Percentiles rank a stretch among this genome's conserved stretches.
Conservation (phyloP, 2,797 vertebrate genomes). For the Moxostoma hubbsi region DNA sequence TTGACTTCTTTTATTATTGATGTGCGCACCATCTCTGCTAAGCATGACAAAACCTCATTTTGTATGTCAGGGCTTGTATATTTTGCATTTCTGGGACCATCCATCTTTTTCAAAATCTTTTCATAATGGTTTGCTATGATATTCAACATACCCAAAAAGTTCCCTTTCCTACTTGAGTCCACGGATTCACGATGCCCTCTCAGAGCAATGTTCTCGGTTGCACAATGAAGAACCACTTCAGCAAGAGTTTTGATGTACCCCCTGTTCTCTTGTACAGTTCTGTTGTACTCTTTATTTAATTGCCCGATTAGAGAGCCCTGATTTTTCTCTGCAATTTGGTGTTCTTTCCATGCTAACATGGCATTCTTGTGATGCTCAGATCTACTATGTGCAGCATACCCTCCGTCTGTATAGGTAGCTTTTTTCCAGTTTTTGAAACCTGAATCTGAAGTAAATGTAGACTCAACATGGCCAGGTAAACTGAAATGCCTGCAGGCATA, state of each 20-base stretch:
- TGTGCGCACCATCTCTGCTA: no score
- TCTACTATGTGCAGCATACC: constrained; percentile 22
- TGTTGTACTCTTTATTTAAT: constrained; percentile 14
- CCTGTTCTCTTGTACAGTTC: constrained; percentile 23
- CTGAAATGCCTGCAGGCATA: constrained; percentile 26
- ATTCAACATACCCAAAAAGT: constrained; percentile 33
- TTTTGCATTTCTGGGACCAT: no score
- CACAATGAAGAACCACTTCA: constrained; percentile 26
- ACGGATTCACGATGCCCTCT: constrained; percentile 19
- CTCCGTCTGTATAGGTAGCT: constrained; percentile 31
- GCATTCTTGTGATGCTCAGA: constrained; percentile 32
- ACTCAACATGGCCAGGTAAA: constrained; percentile 13
- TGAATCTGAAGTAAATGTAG: constrained; percentile 21
- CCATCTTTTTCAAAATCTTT: constrained; percentile 7
- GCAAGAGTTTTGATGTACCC: constrained; percentile 30
- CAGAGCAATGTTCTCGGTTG: constrained; percentile 28
- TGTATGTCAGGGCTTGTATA: constrained; percentile 42
- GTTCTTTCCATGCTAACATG: constrained; percentile 25
- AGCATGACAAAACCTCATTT: no score
- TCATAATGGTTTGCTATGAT: constrained; percentile 21
- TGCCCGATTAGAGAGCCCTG: constrained; percentile 2
- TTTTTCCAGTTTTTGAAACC: constrained; percentile 40
- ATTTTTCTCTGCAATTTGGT: constrained; percentile 17
- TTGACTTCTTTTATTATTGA: constrained; percentile 25
- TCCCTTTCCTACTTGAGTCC: constrained; percentile 32